Evolutionary conservation across 2,888 invertebrate species (phyloP).

Genomic region (Pachycephus smyrnensis): DNA sequence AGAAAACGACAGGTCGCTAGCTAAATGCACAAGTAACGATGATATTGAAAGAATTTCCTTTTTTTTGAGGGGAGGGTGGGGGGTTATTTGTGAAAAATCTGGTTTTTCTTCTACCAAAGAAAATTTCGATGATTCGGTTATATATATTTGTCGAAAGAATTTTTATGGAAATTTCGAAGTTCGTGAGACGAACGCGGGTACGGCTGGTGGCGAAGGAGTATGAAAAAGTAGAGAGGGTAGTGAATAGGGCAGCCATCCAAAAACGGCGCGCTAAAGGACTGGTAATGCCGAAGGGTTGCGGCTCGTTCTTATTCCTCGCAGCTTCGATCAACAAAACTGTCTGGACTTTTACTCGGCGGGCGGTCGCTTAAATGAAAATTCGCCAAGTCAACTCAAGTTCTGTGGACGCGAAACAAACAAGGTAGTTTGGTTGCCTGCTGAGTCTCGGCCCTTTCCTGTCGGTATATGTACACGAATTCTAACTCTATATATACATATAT

Average conservation of each 20-base stretch:
- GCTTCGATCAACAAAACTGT: slow-evolving; percentile 55
- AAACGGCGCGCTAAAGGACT: no score
- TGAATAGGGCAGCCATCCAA: no score
- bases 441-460: background rate
- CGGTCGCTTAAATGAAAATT: slow-evolving; percentile 47
- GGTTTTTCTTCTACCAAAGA: no score
- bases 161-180: background rate
- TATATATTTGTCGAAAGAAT: no score
- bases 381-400: slow-evolving; percentile 38
- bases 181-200: slow-evolving; percentile 16
- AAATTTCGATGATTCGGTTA: no score
- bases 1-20: slow-evolving; percentile 11
- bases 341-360: slow-evolving; percentile 29
- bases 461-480: no score
- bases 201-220: slow-evolving; percentile 17
- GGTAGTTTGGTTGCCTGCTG: slow-evolving; percentile 10
- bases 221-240: slow-evolving; percentile 5
- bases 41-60: slow-evolving; percentile 8
- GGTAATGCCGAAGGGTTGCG: slow-evolving; percentile 1
- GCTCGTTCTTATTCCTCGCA: slow-evolving; percentile 54
- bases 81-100: no score
- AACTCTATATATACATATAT: no score
- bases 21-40: no score
- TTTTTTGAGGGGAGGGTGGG: no score
- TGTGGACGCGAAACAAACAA: slow-evolving; percentile 45